Evolutionary conservation across 2,113 vertebrate genomes (phyloP).

Genomic region (Coturnix japonica): DNA sequence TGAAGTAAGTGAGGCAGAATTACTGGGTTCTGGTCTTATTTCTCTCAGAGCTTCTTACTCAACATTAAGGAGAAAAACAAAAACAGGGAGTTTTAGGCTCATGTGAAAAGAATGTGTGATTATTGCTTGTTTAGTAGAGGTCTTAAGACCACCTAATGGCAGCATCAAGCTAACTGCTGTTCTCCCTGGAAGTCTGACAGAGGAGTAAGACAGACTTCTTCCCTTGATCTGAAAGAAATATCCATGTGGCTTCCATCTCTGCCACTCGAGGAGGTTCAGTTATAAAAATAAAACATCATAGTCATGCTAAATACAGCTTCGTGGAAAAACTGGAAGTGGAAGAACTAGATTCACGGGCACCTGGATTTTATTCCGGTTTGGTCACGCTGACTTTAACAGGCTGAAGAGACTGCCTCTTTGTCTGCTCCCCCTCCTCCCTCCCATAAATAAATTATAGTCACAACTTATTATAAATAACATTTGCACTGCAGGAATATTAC

Average conservation of each 20-base stretch:
- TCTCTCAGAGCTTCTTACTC: neutral
- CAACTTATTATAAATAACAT: constrained; percentile 48
- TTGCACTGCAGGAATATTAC: constrained; percentile 13
- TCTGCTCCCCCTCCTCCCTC: neutral
- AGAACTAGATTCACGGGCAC: constrained; percentile 30
- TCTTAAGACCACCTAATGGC: neutral
- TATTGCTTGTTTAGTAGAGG: neutral
- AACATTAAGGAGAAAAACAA: neutral
- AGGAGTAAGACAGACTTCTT: neutral
- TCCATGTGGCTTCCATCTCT: neutral
- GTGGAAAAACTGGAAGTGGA: constrained; percentile 51
- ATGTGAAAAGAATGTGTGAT: neutral
- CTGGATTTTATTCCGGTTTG: constrained; percentile 38
- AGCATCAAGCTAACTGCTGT: neutral
- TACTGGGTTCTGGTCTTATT: neutral
- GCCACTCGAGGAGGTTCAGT: neutral
- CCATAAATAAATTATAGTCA: constrained; percentile 45
- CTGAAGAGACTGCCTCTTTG: constrained; percentile 32
- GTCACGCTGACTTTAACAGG: constrained; percentile 14
- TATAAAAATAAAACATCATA: constrained; percentile 25
- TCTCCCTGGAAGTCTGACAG: neutral
- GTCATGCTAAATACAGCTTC: constrained; percentile 16
- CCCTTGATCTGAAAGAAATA: neutral
- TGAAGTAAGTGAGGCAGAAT: neutral
- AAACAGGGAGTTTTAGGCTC: neutral